Evolutionary conservation across 2,113 vertebrate species (phyloP), one percentile per base, ranked within the genome.

Genomic region (Bubo scandiacus): DNA sequence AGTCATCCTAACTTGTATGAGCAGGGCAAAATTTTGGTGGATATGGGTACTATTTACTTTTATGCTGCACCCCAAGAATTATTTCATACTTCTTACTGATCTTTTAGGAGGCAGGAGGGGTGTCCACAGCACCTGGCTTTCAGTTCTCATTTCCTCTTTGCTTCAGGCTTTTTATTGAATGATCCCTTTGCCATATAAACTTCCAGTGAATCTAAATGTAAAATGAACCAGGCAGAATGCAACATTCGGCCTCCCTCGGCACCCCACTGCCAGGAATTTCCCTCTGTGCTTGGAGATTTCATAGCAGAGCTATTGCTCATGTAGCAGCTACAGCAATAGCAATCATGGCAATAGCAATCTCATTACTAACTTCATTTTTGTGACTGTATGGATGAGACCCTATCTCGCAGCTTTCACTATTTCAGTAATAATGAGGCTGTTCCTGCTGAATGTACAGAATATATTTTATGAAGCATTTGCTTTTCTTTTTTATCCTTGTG

Each of bases 91-190:
- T 0, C 38, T 63, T 40, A 32, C 43, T 92, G 86, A 91, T 67
- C 65, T 94, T 85, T 85, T 32, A 89, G 66, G 65, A 94, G 87
- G 73, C 68, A 85, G 54, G 66, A 88, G 54, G 16, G 40, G 25
- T 82, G 70, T 91, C 62, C 58, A 26, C 66, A 82, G 81, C 74
- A 88, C 77, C 86, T 92, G 91, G 83, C 55, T 94, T 95, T 94
- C 86, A 14, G 1, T 91, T 96, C 88, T 94, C 92, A 95, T 97
- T 97, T 97, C 88, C 92, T 91, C 49, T 84, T 63, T 1, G 3
- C 57, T 92, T 84, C 66, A 61, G 73, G 40, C 52, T 92, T 91
- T 88, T 92, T 72, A 91, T 75, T 52, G 88, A 94, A 86, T 29
- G 61, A 93, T 94, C 65, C 77, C 34, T 89, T 92, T 82, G 58